These are phyloP conservation scores for Himalopsyche kuldschensis DNA, from an alignment of 2,888 invertebrate genomes.

Conservation along the genomic window DNA sequence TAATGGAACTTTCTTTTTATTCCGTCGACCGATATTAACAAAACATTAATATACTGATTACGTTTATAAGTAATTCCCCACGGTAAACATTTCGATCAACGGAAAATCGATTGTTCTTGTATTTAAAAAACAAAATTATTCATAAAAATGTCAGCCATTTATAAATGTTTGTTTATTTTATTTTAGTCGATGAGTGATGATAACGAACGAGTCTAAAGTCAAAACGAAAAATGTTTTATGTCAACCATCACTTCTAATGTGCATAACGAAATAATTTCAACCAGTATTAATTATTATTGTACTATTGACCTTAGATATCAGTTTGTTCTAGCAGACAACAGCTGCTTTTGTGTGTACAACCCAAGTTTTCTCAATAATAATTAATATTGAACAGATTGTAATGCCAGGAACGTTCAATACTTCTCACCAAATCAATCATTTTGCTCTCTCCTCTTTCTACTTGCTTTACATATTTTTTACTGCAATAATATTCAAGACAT, in stretches of 20 bases:
- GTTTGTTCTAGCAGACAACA: background rate
- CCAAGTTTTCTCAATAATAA: background rate
- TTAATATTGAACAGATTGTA: background rate
- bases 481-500: too few species aligned
- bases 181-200: background rate
- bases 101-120: too few species aligned
- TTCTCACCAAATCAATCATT: background rate
- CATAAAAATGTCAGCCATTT: too few species aligned
- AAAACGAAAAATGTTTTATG: background rate
- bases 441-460: too few species aligned
- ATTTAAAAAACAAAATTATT: too few species aligned
- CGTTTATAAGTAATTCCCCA: too few species aligned
- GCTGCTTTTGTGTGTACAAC: background rate
- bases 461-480: too few species aligned
- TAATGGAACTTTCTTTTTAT: too few species aligned
- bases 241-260: background rate
- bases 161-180: slow-evolving; percentile 31
- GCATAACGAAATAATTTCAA: background rate
- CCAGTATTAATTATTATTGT: background rate
- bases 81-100: too few species aligned
- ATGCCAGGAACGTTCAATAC: background rate
- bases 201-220: background rate
- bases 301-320: background rate
- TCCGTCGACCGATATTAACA: too few species aligned
- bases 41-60: too few species aligned